These are phyloP conservation scores for Leistus spinibarbis DNA, from an alignment of 2,888 invertebrate species.

Conservation along the genomic window DNA sequence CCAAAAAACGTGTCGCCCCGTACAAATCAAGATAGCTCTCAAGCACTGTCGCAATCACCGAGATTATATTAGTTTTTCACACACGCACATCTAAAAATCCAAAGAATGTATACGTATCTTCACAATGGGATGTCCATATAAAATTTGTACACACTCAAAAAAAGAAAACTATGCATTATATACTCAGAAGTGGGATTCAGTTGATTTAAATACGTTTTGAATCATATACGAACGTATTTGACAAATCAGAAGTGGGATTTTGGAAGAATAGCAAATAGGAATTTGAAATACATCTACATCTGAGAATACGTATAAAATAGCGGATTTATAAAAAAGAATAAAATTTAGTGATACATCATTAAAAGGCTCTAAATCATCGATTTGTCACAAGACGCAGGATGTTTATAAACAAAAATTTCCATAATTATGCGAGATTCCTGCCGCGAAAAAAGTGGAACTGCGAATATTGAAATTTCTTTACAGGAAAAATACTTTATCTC, in stretches of 20 bases:
- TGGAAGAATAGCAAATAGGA: too few species aligned
- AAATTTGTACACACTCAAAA: too few species aligned
- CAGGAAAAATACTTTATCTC: not conserved
- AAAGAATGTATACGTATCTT: too few species aligned
- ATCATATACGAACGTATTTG: too few species aligned
- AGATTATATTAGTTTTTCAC: not conserved
- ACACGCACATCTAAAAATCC: too few species aligned
- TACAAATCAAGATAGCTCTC: not conserved
- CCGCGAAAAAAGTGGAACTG: not conserved
- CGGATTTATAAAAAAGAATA: too few species aligned
- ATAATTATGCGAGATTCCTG: not conserved
- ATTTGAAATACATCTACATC: not conserved
- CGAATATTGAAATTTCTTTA: not conserved
- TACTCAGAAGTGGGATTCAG: too few species aligned
- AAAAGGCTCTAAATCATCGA: not conserved
- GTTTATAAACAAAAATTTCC: not conserved
- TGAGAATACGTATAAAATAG: too few species aligned
- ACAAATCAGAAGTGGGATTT: too few species aligned
- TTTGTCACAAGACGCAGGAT: not conserved
- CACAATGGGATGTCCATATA: too few species aligned
- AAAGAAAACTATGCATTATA: too few species aligned
- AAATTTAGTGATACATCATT: not conserved
- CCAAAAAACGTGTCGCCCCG: conserved; percentile 8
- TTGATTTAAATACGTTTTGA: too few species aligned
- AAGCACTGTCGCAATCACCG: not conserved